Evolutionary conservation across 2,888 invertebrate genomes (phyloP).

Genomic region (Drosophila incognita): DNA sequence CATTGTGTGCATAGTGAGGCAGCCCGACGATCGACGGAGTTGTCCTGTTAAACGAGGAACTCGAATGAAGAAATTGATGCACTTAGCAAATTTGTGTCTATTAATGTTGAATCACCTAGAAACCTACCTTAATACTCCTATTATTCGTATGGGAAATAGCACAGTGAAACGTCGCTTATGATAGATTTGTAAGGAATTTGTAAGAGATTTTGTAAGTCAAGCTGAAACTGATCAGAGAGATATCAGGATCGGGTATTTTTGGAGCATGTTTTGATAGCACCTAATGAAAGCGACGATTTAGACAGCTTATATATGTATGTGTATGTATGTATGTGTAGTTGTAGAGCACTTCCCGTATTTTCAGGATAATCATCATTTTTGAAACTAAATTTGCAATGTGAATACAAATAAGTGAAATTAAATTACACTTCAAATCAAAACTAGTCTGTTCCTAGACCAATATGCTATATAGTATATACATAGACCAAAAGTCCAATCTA

Average conservation of each 20-base stretch:
- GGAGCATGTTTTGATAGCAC: constrained; percentile 68
- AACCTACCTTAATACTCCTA: constrained; percentile 36
- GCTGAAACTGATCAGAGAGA: constrained; percentile 32
- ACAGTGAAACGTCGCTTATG: constrained; percentile 70
- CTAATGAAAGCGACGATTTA: constrained; percentile 43
- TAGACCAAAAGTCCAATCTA: constrained; percentile 41
- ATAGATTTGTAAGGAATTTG: constrained; percentile 73
- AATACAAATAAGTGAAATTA: constrained; percentile 11
- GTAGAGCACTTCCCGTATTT: constrained; percentile 46
- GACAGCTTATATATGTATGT: constrained; percentile 17
- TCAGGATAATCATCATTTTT: constrained; percentile 40
- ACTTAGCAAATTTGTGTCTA: constrained; percentile 21
- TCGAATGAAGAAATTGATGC: background rate
- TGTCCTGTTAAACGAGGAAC: constrained; percentile 86
- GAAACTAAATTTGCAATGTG: constrained; percentile 26
- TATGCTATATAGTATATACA: constrained; percentile 32
- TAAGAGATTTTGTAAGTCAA: constrained; percentile 64
- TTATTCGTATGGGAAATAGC: constrained; percentile 23
- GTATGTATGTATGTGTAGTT: constrained; percentile 33
- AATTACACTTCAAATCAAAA: constrained; percentile 11
- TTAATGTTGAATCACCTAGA: constrained; percentile 15
- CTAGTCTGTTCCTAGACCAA: constrained; percentile 72
- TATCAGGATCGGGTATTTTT: constrained; percentile 61
- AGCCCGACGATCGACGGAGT: constrained; percentile 93
- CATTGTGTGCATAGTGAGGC: constrained; percentile 91